phyloP scores from a whole-genome alignment of 1,140 invertebrate genomes.

The Zophobas atratus region DNA sequence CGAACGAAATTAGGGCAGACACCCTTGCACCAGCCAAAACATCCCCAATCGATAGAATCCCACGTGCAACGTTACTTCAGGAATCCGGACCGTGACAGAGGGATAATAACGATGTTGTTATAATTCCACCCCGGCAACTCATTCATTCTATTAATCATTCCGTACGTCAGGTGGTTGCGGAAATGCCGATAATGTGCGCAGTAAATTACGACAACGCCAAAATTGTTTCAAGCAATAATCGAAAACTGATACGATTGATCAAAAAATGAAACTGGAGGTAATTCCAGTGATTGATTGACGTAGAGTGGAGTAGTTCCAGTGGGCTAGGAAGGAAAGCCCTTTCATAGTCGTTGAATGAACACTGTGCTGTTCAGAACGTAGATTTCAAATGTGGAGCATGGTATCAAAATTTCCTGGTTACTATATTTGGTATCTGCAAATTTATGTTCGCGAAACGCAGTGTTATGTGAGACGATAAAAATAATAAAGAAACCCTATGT shows the following conservation, averaged over 20 bases:
- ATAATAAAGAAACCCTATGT: no score
- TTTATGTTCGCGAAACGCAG: no score
- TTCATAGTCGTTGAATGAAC: no score
- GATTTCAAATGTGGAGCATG: no score
- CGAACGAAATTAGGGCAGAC: not conserved
- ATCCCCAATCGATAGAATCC: constrained; percentile 1
- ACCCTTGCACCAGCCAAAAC: not conserved
- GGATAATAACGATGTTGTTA: not conserved
- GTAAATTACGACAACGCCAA: not conserved
- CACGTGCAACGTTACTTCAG: not conserved
- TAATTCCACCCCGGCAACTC: not conserved
- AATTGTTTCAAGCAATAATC: not conserved
- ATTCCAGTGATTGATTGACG: no score
- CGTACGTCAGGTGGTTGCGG: constrained; percentile 3
- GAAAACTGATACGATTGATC: not conserved
- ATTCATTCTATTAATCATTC: not conserved
- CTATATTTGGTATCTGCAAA: no score
- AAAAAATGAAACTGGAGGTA: not conserved
- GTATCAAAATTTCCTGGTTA: no score
- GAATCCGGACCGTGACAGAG: not conserved
- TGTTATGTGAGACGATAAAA: no score
- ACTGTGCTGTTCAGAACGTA: no score
- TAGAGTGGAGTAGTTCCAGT: no score
- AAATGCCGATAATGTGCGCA: not conserved
- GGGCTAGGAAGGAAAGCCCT: no score